Evolutionary conservation across 2,888 invertebrate genomes (phyloP), one percentile per base, ranked within the genome.

Genomic region (Tubulanus polymorphus): DNA sequence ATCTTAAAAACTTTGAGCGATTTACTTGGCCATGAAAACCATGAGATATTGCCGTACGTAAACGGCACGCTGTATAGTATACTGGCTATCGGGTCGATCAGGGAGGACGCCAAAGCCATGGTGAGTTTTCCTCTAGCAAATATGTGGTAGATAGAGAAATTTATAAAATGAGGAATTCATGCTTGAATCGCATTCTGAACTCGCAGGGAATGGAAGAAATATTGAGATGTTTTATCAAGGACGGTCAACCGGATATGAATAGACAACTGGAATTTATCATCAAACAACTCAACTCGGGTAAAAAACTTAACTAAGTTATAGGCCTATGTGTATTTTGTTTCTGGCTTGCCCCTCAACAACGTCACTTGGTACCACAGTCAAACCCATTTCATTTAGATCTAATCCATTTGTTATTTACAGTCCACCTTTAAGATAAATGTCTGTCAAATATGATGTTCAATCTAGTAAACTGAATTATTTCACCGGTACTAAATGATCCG

Each of bases 51-150:
- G 32, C 81, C 83, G 0, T 84, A 83, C 70, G 82, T 84, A 2
- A 81, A 83, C 64, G 83, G 83, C 30, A 81, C 82, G 15, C 69
- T 84, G 53, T 84, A 83, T 71, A 83, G 82, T 63, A 76, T 83
- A 8, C 70, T 84, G 51, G 79, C 80, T 20, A 79, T 82, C 57
- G 80, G 81, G 2, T 71, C 76, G 8, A 79, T 83, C 28, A 72
- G 81, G 55, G 76, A 79, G 49, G 80, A 81, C 53, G 83, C 83
- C 6, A 78, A 77, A 52, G 75, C 79, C 30, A 79, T 82, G 78
- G 78, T 78, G 48, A 64, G 70, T 59, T 20, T 15, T 20, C 25
- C 18, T 26, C 18, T 23, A 2, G n/a, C 23, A 1, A n/a, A 8
- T 6, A 46, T 12, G 35, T 35, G 35, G 35, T 35, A 15, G 35